These are phyloP conservation scores for Scotopteryx bipunctaria DNA, from an alignment of 2,888 invertebrate genomes.

Conservation along the genomic window DNA sequence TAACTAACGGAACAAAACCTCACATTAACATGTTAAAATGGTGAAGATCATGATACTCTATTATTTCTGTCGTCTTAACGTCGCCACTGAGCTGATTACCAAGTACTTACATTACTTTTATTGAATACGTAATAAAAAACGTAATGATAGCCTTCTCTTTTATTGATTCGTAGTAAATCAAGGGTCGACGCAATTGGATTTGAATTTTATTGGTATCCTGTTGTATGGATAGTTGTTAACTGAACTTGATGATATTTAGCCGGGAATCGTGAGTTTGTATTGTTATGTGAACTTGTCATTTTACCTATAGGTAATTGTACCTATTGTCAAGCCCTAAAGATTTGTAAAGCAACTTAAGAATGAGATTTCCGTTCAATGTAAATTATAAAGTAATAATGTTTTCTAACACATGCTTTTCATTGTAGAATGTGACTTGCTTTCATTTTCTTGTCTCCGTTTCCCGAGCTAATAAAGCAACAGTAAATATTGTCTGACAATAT, in stretches of 20 bases:
- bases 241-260: conserved; percentile 63
- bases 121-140: conserved; percentile 76
- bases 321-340: no score
- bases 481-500: conserved; percentile 81
- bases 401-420: conserved; percentile 35
- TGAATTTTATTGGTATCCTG: conserved; percentile 75
- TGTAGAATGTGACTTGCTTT: conserved; percentile 63
- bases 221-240: conserved; percentile 66
- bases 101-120: conserved; percentile 75
- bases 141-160: conserved; percentile 79
- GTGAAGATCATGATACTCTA: not conserved
- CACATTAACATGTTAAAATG: no score
- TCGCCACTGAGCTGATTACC: conserved; percentile 59
- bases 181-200: conserved; percentile 77
- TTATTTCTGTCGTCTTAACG: conserved; percentile 40
- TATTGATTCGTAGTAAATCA: conserved; percentile 82
- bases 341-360: no score
- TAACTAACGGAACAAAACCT: no score
- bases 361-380: no score
- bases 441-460: conserved; percentile 65
- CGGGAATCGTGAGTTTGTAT: conserved; percentile 31
- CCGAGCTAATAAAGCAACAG: conserved; percentile 74
- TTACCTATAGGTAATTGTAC: no score
- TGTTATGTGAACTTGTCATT: conserved; percentile 1
- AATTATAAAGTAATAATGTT: not conserved